Conservation (phyloP, 2,797 vertebrate species). For the Trichosurus vulpecula region DNA sequence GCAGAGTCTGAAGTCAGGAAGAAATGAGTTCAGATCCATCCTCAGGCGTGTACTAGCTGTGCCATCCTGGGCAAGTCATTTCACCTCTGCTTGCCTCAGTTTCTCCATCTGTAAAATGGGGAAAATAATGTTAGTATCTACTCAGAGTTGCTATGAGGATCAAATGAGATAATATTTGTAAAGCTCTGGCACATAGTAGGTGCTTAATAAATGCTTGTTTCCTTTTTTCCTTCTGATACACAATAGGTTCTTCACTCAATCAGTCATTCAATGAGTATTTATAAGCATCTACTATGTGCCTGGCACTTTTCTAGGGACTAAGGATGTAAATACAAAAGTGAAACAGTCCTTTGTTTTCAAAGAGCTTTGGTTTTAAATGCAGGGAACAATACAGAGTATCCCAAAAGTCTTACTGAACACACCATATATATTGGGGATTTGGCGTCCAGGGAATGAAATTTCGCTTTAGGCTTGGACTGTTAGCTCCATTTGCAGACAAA, state of each 20-base stretch:
- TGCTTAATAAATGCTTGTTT: neutral
- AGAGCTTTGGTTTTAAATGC: no score
- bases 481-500: neutral
- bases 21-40: no score
- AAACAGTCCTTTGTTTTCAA: neutral
- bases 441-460: neutral
- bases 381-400: neutral
- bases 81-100: no score
- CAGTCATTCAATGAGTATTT: neutral
- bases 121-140: no score
- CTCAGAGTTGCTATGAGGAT: no score
- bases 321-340: neutral
- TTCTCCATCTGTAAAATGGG: no score
- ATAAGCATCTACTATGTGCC: neutral
- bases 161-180: no score
- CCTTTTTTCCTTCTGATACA: neutral
- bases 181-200: neutral
- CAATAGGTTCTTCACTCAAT: neutral
- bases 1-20: no score
- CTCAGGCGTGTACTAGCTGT: no score
- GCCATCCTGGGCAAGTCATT: no score
- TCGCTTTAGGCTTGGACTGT: neutral
- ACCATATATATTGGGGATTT: neutral
- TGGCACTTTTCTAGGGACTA: neutral
- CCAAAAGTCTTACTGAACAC: no score